phyloP scores from a whole-genome alignment of 64 coral and sea anemone genomes.

The Hydrozoanthus tunicans region DNA sequence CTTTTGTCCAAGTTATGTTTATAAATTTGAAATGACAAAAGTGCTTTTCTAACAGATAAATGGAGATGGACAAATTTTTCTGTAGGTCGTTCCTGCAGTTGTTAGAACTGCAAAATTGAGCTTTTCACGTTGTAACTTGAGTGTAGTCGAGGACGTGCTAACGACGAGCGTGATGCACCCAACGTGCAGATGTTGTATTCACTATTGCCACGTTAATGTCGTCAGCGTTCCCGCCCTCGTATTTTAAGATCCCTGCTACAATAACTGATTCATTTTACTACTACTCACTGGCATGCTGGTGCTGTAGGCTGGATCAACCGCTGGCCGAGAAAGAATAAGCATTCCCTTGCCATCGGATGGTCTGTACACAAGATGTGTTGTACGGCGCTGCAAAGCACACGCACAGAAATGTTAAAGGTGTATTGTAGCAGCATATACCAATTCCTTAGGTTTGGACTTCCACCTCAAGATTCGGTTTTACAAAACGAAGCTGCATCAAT shows the following conservation, averaged over 20 bases:
- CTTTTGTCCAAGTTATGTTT: too few relatives aligned
- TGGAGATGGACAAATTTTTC: too few relatives aligned
- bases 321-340: conserved; percentile 35
- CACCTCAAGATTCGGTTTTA: neutral
- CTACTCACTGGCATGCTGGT: neutral
- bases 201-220: neutral
- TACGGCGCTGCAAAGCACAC: neutral
- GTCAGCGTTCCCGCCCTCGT: neutral
- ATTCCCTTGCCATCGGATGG: conserved; percentile 38
- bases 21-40: too few relatives aligned
- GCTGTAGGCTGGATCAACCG: neutral
- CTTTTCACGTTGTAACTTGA: too few relatives aligned
- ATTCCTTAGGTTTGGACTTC: too few relatives aligned
- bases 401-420: neutral
- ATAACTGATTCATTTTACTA: neutral
- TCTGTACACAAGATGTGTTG: conserved; percentile 51
- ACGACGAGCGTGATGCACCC: neutral
- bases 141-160: neutral
- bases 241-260: neutral
- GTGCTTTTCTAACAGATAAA: too few relatives aligned
- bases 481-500: neutral
- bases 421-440: neutral
- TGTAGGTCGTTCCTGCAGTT: too few relatives aligned
- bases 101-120: too few relatives aligned
- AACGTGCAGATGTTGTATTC: neutral